phyloP scores from a whole-genome alignment of 2,888 invertebrate species.

The Tinea pellionella region DNA sequence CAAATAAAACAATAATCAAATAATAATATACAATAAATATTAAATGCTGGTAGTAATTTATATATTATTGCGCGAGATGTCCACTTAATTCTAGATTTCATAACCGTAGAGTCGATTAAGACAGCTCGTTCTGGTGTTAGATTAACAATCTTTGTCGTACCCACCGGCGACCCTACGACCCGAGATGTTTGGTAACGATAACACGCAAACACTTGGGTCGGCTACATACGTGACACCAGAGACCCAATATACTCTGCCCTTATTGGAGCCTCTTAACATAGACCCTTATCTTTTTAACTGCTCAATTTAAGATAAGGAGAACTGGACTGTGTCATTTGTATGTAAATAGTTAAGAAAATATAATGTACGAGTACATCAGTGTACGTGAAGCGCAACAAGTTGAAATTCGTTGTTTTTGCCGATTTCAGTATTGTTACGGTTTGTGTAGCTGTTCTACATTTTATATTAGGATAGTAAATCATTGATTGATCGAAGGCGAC shows the following conservation, averaged over 20 bases:
- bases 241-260: neutral
- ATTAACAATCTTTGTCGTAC: slow-evolving; percentile 49
- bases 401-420: neutral
- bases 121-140: slow-evolving; percentile 53
- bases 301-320: slow-evolving; percentile 22
- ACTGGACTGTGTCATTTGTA: neutral
- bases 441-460: neutral
- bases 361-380: neutral
- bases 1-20: no score
- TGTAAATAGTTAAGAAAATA: neutral
- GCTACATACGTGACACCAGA: slow-evolving; percentile 6
- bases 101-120: slow-evolving; percentile 38
- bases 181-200: slow-evolving; percentile 54
- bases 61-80: neutral
- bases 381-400: neutral
- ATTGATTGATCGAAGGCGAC: neutral
- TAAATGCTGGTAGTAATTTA: neutral
- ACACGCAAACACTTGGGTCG: slow-evolving; percentile 23
- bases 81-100: neutral
- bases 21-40: neutral
- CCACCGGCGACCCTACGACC: slow-evolving; percentile 22
- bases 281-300: slow-evolving; percentile 33
- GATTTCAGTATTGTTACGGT: neutral
- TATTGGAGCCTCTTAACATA: slow-evolving; percentile 20
- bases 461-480: neutral